Percentiles rank a stretch among this genome's conserved stretches.
phyloP scores from a whole-genome alignment of 1,140 invertebrate genomes.

The Nylanderia fulva region DNA sequence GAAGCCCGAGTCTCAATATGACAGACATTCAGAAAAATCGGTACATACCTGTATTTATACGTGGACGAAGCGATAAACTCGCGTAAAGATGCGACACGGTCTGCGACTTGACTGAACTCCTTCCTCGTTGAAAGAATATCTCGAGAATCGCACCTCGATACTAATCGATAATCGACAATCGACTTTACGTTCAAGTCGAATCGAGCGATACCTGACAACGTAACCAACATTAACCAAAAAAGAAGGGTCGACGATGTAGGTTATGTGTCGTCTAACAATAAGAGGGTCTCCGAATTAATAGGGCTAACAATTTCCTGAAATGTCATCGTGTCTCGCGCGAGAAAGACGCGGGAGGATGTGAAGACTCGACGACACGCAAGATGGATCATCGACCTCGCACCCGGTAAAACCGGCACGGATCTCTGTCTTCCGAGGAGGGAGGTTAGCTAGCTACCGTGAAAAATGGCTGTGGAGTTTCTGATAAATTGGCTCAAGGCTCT shows the following conservation, averaged over 20 bases:
- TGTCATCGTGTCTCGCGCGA: too few relatives aligned
- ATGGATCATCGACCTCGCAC: slow-evolving; percentile 37
- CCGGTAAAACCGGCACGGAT: slow-evolving; percentile 4
- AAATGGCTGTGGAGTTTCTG: slow-evolving; percentile 82
- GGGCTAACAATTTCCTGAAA: neutral
- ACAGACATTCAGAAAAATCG: neutral
- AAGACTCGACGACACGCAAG: neutral
- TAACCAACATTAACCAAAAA: too few relatives aligned
- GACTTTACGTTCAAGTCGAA: slow-evolving; percentile 18
- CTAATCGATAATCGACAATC: too few relatives aligned
- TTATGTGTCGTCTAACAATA: neutral
- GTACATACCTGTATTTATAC: neutral
- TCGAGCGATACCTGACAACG: neutral
- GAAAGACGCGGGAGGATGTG: neutral
- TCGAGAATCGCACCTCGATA: neutral
- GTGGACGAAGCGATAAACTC: neutral
- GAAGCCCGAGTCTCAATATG: neutral
- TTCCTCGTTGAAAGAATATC: neutral
- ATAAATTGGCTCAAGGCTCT: slow-evolving; percentile 85
- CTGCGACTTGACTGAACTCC: neutral
- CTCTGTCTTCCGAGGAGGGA: slow-evolving; percentile 34
- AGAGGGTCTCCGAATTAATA: neutral
- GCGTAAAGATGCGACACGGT: neutral
- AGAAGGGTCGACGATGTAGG: neutral
- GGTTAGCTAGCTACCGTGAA: slow-evolving; percentile 53